phyloP scores from a whole-genome alignment of 2,888 invertebrate species.

The Plagiodera versicolora region DNA sequence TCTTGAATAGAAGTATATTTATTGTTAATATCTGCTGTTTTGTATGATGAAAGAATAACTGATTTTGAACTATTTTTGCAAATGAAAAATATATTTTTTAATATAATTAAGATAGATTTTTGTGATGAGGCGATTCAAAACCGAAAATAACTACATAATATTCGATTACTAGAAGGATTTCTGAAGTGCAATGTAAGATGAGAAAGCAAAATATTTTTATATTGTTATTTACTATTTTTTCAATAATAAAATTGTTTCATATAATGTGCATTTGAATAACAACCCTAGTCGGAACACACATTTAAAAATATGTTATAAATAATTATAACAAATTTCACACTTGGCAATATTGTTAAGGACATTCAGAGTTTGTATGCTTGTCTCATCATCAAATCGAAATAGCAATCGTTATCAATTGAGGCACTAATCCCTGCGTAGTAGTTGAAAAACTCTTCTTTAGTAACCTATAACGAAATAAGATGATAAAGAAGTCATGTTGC shows the following conservation, averaged over 20 bases:
- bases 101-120: too few relatives aligned
- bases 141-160: background rate
- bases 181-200: slow-evolving; percentile 28
- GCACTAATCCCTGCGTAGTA: slow-evolving; percentile 94
- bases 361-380: slow-evolving; percentile 83
- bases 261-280: slow-evolving; percentile 5
- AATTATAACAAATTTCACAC: background rate
- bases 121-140: slow-evolving; percentile 13
- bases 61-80: background rate
- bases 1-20: background rate
- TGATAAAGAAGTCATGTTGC: background rate
- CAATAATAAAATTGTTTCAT: slow-evolving; percentile 28
- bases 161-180: slow-evolving; percentile 8
- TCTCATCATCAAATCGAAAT: slow-evolving; percentile 94
- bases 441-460: slow-evolving; percentile 89
- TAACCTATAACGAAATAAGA: slow-evolving; percentile 67
- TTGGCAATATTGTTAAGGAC: background rate
- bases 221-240: slow-evolving; percentile 25
- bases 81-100: background rate
- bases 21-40: background rate
- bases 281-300: background rate
- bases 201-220: slow-evolving; percentile 26
- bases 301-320: background rate
- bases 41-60: background rate
- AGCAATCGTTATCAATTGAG: slow-evolving; percentile 91